A percentile compares a stretch with the other conserved stretches of the same genome.
Evolutionary conservation across 1,140 invertebrate species (phyloP).

Genomic region (Drosophila murphyi): DNA sequence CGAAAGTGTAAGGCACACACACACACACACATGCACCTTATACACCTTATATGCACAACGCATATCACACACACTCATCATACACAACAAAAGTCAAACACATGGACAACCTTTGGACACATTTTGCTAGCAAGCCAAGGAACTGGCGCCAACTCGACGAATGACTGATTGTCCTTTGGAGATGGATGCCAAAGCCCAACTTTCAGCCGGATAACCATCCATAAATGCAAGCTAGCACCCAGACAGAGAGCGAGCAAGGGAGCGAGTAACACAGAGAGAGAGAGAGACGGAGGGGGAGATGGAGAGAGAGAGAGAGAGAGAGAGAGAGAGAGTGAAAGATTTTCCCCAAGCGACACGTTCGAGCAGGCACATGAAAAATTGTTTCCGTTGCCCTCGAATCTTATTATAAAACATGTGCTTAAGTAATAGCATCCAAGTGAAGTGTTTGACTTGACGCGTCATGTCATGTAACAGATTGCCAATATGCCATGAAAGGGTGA

Average conservation of each 20-base stretch:
- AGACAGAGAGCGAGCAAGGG: neutral
- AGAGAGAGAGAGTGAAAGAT: neutral
- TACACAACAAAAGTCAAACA: conserved; percentile 71
- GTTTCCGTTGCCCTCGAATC: conserved; percentile 45
- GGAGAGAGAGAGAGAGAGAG: neutral
- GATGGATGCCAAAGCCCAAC: conserved; percentile 8
- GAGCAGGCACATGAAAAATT: conserved; percentile 50
- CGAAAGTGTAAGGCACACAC: conserved; percentile 13
- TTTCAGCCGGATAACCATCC: conserved; percentile 29
- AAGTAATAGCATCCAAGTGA: conserved; percentile 49
- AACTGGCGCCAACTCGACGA: conserved; percentile 39
- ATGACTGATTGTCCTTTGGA: conserved; percentile 72
- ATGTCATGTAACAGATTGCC: conserved; percentile 53
- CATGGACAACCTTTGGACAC: conserved; percentile 60
- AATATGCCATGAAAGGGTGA: conserved; percentile 40
- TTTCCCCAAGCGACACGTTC: conserved; percentile 38
- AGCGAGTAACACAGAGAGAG: neutral
- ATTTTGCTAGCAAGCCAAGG: conserved; percentile 28
- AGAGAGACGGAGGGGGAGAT: neutral
- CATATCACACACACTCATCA: conserved; percentile 13
- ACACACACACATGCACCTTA: neutral
- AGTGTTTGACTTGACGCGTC: conserved; percentile 38
- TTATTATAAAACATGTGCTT: conserved; percentile 61
- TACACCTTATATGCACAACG: conserved; percentile 40
- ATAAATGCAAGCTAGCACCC: conserved; percentile 39